These are phyloP conservation scores for Drosophila bocqueti DNA, from an alignment of 1,140 invertebrate species.

Conservation along the genomic window DNA sequence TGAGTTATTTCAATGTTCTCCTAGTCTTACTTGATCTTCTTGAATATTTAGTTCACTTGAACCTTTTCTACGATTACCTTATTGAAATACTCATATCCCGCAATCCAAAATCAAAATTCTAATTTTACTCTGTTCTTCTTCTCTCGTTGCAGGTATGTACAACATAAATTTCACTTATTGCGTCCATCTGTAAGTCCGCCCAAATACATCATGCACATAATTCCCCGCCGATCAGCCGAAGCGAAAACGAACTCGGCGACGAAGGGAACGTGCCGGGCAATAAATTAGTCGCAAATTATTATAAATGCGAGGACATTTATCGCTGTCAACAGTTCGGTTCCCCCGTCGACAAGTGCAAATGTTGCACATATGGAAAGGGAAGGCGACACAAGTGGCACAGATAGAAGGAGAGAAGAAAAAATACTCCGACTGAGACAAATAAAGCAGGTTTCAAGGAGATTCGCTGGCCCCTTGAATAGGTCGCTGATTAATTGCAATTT, in stretches of 20 bases:
- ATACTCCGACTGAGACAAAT: constrained; percentile 5
- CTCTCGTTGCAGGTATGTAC: constrained; percentile 71
- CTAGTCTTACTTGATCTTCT: background rate
- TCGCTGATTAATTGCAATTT: constrained; percentile 78
- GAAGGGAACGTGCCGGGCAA: constrained; percentile 62
- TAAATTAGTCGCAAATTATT: constrained; percentile 83
- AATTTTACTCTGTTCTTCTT: constrained; percentile 39
- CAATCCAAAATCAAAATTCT: background rate
- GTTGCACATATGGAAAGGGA: constrained; percentile 32
- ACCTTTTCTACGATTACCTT: no score
- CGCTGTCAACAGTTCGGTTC: constrained; percentile 60
- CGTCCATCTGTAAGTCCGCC: constrained; percentile 61
- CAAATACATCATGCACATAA: constrained; percentile 43
- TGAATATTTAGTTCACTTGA: background rate
- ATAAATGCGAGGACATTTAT: constrained; percentile 78
- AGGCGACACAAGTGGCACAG: constrained; percentile 24
- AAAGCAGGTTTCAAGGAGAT: constrained; percentile 50
- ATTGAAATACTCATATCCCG: background rate
- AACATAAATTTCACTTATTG: constrained; percentile 69
- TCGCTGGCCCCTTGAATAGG: constrained; percentile 38
- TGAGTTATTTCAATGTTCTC: background rate
- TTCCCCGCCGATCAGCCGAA: constrained; percentile 43
- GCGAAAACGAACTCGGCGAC: constrained; percentile 19
- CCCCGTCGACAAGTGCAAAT: constrained; percentile 69
- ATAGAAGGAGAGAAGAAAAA: background rate